Evolutionary conservation across 2,797 vertebrate species (phyloP), one percentile per base, ranked within the genome.

Genomic region (Brachyrhaphis roseni): DNA sequence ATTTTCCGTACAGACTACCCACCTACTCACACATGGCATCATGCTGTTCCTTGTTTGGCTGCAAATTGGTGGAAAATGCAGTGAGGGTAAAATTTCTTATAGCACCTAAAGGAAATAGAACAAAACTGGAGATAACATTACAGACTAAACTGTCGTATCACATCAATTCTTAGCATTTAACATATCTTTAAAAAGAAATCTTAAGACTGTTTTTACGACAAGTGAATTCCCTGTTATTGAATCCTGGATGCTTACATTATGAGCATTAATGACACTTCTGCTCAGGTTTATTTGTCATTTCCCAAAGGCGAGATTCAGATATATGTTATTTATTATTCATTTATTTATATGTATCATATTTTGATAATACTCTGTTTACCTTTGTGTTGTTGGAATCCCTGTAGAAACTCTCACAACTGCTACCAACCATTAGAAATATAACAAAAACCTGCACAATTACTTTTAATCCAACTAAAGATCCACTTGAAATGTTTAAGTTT

Each of bases 31-130:
- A 57, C 73, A 43, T 7, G 39, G 36, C 51, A 10, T 75, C 51
- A 57, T 43, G 73, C 73, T 75, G 73, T 57, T 57, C 41, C 51
- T 41, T 41, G 73, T 57, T 39, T 41, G 47, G 72, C 23, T 53
- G 47, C 41, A 75, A 75, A 75, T 43, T 75, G 51, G 53, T 59
- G 51, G 73, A 26, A 43, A 41, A 55, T 41, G n/a, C 11, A 39
- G 72, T 20, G 34, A 41, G 73, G 5, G 15, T 46, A 11, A 23
- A 7, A 43, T 57, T 28, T 23, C 41, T 43, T 28, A 18, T 28
- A 43, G 51, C 57, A 28, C 18, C 51, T 31, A 45, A 59, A 59
- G 53, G 18, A 13, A 75, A 45, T 2, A 26, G 16, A 18, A 64
- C 36, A 28, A 57, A 75, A 57, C 73, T 41, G 51, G 26, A 57